Base-by-base conservation (phyloP, 2,797 vertebrate species). In the Telmatherina bonti region DNA sequence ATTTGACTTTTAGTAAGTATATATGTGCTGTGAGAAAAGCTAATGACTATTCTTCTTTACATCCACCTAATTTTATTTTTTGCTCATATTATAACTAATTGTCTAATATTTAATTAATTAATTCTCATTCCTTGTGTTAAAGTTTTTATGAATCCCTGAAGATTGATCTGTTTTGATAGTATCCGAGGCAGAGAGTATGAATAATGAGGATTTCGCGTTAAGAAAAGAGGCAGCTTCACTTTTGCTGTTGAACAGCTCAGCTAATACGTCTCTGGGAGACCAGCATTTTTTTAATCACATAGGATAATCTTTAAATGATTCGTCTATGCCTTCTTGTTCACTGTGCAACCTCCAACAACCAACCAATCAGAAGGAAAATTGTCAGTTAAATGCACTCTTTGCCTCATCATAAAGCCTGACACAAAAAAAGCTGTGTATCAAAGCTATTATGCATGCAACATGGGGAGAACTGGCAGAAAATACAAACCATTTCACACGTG, bases 361-460 rank as follows among this genome's bases (percentile, higher is more conserved):
- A 45, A 12, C 49, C 24, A 43, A 80, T 61, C 56, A 62, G 74
- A 82, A 80, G 41, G 29, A 59, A 78, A 72, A 76, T 47, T 62
- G 27, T 62, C 54, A 12, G 68, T 78, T 54, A 53, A 65, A 83
- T 54, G 18, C 62, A 58, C 69, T 67, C 49, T 69, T 31, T 24
- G 11, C 69, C 70, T 78, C 38, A 64, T 85, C 68, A 66, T 55
- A 62, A 54, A 64, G 58, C 36, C 38, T 49, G 62, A 81, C 62
- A 61, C 51, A 80, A 68, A 85, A n/a, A 78, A 85, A 68, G 68
- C 58, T 47, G 47, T 47, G 60, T 77, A 70, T 78, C 83, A 74
- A 57, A 80, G 69, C 63, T 57, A 73, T 83, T 91, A 82, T 65
- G 29, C 65, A 66, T 95, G 96, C 94, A 93, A 95, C 86, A 93